A percentile compares a stretch with the other conserved stretches of the same genome.
Evolutionary conservation across 2,888 invertebrate species (phyloP).

Genomic region (Catocala nupta): DNA sequence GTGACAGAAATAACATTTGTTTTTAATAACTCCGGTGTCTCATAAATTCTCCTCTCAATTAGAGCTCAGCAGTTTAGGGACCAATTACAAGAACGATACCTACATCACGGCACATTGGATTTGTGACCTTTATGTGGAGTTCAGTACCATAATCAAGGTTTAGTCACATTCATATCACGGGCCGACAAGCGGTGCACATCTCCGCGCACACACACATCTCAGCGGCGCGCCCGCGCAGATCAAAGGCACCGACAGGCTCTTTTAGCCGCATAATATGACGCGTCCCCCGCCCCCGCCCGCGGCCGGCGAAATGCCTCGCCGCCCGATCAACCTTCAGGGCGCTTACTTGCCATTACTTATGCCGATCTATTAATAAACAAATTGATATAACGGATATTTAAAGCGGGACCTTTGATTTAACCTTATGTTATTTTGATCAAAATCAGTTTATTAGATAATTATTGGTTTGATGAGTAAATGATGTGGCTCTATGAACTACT

Average conservation of each 20-base stretch:
- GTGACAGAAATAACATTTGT: slow-evolving; percentile 45
- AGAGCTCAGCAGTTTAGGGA: slow-evolving; percentile 54
- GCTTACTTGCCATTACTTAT: slow-evolving; percentile 85
- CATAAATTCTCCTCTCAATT: slow-evolving; percentile 57
- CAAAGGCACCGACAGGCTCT: slow-evolving; percentile 87
- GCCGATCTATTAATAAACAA: slow-evolving; percentile 85
- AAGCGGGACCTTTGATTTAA: slow-evolving; percentile 66
- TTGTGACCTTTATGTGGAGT: slow-evolving; percentile 83
- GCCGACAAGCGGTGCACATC: slow-evolving; percentile 83
- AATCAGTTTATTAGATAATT: slow-evolving; percentile 49
- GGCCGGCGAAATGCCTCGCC: slow-evolving; percentile 78
- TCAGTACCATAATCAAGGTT: slow-evolving; percentile 86
- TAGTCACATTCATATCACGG: slow-evolving; percentile 86
- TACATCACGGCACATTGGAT: slow-evolving; percentile 67
- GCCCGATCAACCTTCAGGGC: slow-evolving; percentile 64
- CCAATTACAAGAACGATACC: slow-evolving; percentile 66
- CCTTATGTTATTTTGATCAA: slow-evolving; percentile 53
- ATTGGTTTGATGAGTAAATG: slow-evolving; percentile 25
- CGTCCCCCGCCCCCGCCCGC: slow-evolving; percentile 78
- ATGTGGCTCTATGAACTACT: not conserved
- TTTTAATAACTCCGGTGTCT: slow-evolving; percentile 52
- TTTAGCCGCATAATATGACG: slow-evolving; percentile 88
- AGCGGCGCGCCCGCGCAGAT: slow-evolving; percentile 73
- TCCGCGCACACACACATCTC: slow-evolving; percentile 67
- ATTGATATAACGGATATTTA: slow-evolving; percentile 81